Base-by-base conservation (phyloP, 1,140 invertebrate species). In the Heliconius hermathena region DNA sequence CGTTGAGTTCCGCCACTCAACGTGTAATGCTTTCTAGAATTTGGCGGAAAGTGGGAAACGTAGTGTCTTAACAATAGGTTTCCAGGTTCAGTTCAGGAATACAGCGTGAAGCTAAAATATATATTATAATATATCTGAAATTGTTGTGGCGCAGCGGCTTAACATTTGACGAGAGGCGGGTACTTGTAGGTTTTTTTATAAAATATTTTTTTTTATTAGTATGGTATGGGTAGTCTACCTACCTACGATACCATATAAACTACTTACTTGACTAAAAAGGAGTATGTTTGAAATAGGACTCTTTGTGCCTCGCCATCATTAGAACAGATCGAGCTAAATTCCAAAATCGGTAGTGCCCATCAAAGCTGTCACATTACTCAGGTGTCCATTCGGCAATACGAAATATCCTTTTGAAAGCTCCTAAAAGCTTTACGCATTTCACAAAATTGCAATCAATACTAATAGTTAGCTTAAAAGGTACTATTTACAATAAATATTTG, bases 301-400 rank as follows among this genome's bases (percentile, higher is more conserved):
- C 22, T 66, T 66, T 66, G 60, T 66, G 11, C 60, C n/a, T 46
- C 16, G 13, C 22, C 13, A 66, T 66, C 26, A 66, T 29, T 66
- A 66, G 26, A 60, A 60, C n/a, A 60, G 20, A 60, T n/a, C 22
- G n/a, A 26, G 60, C 22, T 66, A 26, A 66, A 66, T 66, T 66
- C 5, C 60, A 29, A 66, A 66, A 66, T 29, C 60, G n/a, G 22
- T 66, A 66, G 60, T 66, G n/a, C 60, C 20, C 8, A 66, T 29
- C 60, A 66, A 66, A 66, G 60, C 26, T 66, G 60, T 66, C 22
- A 66, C 60, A 29, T 66, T 66, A 66, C 26, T 66, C 60, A 66
- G 60, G 60, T 66, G 60, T 5, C 26, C 60, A 66, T 6, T 66
- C 11, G 60, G 11, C 60, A 66, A 29, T 66, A 29, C 26, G 60